These are phyloP conservation scores for Propithecus deckenii DNA, from an alignment of 2,797 vertebrate species.

Conservation along the genomic window DNA sequence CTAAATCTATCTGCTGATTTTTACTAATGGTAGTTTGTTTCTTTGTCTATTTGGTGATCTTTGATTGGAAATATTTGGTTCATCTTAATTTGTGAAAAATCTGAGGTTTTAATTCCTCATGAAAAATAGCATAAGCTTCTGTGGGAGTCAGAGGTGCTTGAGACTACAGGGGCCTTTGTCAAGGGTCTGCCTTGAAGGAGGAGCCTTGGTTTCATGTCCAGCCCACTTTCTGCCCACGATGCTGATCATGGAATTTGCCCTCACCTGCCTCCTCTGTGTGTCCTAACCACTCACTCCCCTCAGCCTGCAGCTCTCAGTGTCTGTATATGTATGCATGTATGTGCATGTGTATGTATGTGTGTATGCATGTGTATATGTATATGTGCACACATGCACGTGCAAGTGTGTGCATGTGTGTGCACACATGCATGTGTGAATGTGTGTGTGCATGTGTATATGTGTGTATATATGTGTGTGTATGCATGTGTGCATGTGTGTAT, in stretches of 20 bases:
- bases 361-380: background rate
- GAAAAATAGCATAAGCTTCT: background rate
- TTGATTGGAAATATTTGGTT: background rate
- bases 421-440: background rate
- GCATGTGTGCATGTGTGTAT: background rate
- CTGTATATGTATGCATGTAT: fast-evolving
- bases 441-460: background rate
- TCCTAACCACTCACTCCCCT: background rate
- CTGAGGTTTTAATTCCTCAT: background rate
- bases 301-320: background rate
- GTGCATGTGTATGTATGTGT: background rate
- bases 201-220: background rate
- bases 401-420: background rate
- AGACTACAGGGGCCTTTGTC: background rate
- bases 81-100: background rate
- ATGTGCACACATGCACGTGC: background rate
- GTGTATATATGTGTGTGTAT: background rate
- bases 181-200: background rate
- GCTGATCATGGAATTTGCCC: background rate
- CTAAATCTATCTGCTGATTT: background rate
- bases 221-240: background rate
- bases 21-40: background rate
- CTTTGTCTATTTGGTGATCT: background rate
- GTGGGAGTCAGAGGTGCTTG: background rate
- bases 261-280: background rate